Conservation (phyloP, 2,113 vertebrate genomes). For the Tonatia bakeri region DNA sequence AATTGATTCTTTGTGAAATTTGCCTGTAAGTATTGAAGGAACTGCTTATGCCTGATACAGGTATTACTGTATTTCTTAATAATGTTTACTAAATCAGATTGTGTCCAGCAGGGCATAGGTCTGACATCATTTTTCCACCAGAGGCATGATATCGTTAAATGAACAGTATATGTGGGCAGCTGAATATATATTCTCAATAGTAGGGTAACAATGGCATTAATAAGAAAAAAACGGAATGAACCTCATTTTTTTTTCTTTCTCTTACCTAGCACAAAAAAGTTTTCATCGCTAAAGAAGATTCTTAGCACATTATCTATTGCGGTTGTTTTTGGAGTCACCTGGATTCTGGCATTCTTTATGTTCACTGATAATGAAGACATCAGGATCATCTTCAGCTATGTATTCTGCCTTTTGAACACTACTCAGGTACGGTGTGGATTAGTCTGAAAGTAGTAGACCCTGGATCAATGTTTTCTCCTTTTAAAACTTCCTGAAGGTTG, state of each 20-base stretch:
- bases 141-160: background rate
- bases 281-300: constrained; percentile 75
- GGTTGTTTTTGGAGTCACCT: constrained; percentile 78
- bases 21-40: background rate
- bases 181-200: background rate
- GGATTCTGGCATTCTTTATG: constrained; percentile 79
- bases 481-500: background rate
- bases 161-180: background rate
- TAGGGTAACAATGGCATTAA: background rate
- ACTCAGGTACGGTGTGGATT: constrained; percentile 67
- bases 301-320: constrained; percentile 72
- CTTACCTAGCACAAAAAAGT: constrained; percentile 74
- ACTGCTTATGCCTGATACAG: background rate
- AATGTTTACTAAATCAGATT: background rate
- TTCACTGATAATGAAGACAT: constrained; percentile 54
- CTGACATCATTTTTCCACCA: background rate
- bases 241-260: background rate
- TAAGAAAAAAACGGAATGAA: background rate
- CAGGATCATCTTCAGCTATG: constrained; percentile 65
- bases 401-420: constrained; percentile 81
- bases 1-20: background rate
- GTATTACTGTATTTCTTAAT: background rate
- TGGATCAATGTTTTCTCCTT: background rate
- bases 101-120: background rate
- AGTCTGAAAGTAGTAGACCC: constrained; percentile 9